phyloP scores from a whole-genome alignment of 2,888 invertebrate species.

The Andrena dorsata region DNA sequence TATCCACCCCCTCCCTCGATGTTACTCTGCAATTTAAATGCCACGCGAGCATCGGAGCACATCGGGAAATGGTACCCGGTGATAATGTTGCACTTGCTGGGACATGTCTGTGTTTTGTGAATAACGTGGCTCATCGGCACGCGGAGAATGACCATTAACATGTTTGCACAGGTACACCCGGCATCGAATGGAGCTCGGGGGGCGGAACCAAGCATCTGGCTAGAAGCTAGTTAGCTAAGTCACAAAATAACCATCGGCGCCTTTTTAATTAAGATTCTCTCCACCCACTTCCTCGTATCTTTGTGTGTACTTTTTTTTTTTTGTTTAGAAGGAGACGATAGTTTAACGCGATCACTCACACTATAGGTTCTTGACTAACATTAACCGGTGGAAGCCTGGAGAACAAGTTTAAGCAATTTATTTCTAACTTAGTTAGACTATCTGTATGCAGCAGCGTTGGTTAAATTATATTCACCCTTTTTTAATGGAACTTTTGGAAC shows the following conservation, averaged over 20 bases:
- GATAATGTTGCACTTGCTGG: constrained; percentile 65
- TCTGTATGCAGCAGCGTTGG: background rate
- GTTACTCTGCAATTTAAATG: background rate
- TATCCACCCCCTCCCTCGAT: background rate
- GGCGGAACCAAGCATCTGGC: constrained; percentile 44
- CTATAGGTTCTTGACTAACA: constrained; percentile 19
- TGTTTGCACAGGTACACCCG: constrained; percentile 69
- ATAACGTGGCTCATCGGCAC: constrained; percentile 69
- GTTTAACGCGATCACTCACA: constrained; percentile 12
- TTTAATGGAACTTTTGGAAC: background rate
- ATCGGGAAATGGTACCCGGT: constrained; percentile 49
- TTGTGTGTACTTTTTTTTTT: too few species aligned
- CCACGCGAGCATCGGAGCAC: constrained; percentile 33
- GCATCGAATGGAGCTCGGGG: constrained; percentile 58
- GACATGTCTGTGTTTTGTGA: constrained; percentile 68
- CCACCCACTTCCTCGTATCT: background rate
- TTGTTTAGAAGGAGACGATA: constrained; percentile 1
- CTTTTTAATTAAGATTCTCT: constrained; percentile 26
- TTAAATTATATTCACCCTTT: background rate
- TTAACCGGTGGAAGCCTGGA: constrained; percentile 9
- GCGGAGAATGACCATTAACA: constrained; percentile 67
- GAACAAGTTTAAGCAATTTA: background rate
- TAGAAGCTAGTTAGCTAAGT: constrained; percentile 52
- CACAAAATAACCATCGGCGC: constrained; percentile 49
- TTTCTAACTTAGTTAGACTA: too few species aligned